Conservation (phyloP, 2,888 invertebrate genomes). For the Cenopis cana region DNA sequence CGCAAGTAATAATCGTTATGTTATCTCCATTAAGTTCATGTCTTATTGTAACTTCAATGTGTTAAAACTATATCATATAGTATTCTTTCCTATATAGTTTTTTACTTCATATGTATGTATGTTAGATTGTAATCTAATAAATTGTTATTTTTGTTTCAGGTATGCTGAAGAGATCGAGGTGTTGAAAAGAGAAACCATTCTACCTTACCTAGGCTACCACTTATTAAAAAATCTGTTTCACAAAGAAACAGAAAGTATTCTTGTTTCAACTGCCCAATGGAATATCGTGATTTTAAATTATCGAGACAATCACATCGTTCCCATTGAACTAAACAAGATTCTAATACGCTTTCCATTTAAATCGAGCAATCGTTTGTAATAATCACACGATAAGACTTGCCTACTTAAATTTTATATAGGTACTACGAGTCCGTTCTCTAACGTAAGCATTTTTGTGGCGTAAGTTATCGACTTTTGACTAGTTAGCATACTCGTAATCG, state of each 20-base stretch:
- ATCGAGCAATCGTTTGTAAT: constrained; percentile 30
- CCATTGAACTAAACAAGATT: constrained; percentile 29
- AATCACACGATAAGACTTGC: constrained; percentile 34
- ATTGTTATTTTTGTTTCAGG: constrained; percentile 28
- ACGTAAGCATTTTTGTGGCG: constrained; percentile 6
- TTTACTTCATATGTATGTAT: background rate
- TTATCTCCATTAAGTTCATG: too few relatives aligned
- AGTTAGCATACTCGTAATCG: background rate
- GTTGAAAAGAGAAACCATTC: constrained; percentile 10
- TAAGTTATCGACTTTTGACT: constrained; percentile 18
- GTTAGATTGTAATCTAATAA: background rate
- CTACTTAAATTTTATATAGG: constrained; percentile 18
- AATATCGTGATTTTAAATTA: constrained; percentile 38
- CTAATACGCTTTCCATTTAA: constrained; percentile 42
- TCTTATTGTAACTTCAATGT: too few relatives aligned
- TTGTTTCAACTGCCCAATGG: constrained; percentile 14
- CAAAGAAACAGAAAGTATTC: constrained; percentile 15
- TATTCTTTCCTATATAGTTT: too few relatives aligned
- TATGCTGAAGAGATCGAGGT: background rate
- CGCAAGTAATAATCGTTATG: too few relatives aligned
- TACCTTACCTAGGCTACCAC: background rate
- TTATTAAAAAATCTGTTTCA: constrained; percentile 22
- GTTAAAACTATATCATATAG: too few relatives aligned
- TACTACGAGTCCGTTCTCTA: constrained; percentile 23
- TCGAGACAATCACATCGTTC: constrained; percentile 31